Evolutionary conservation across 2,113 vertebrate species (phyloP).

Genomic region (Dasyornis broadbenti): DNA sequence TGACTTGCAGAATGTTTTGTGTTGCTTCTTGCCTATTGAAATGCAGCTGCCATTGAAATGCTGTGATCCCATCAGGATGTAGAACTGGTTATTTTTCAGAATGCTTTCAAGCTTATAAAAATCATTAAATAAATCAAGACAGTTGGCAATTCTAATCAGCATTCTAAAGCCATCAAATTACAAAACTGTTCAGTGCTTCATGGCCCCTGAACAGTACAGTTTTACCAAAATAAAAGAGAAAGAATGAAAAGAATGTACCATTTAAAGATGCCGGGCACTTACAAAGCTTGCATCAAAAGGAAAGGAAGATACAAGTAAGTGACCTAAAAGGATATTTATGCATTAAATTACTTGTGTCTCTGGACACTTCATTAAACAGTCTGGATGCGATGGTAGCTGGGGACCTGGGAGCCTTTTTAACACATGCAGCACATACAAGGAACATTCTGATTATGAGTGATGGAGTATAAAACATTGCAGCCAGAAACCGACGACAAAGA

Average conservation of each 20-base stretch:
- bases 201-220: neutral
- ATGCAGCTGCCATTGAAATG: slow-evolving; percentile 10
- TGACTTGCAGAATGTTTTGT: slow-evolving; percentile 36
- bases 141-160: neutral
- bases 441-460: neutral
- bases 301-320: neutral
- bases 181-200: neutral
- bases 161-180: neutral
- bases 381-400: neutral
- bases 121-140: neutral
- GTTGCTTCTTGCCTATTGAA: slow-evolving; percentile 5
- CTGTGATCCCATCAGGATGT: neutral
- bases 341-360: neutral
- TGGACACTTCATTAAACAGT: neutral
- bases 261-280: neutral
- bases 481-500: neutral
- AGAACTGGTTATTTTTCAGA: neutral
- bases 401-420: neutral
- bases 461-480: neutral
- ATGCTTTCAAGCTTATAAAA: slow-evolving; percentile 6
- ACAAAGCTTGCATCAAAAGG: neutral
- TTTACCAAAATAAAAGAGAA: neutral
- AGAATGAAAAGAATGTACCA: neutral
- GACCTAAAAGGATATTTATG: neutral
- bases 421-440: neutral